Conservation (phyloP, 2,797 vertebrate species). For the Podargus strigoides region DNA sequence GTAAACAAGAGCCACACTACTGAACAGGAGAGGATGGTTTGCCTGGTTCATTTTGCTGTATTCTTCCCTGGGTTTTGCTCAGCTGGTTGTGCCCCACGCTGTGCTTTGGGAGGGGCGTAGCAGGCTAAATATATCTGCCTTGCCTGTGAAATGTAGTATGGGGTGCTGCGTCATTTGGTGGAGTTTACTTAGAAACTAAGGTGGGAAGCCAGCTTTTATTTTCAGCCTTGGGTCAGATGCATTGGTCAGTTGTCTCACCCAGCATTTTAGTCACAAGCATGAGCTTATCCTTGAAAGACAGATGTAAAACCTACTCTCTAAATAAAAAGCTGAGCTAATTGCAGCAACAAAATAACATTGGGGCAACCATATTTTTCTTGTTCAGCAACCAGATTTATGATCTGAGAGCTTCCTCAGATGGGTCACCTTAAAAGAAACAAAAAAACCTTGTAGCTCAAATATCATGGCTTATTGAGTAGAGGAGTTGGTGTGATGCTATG, state of each 20-base stretch:
- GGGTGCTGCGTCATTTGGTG: conserved; percentile 34
- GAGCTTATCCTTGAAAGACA: neutral
- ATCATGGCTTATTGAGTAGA: neutral
- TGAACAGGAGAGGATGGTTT: neutral
- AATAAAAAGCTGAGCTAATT: neutral
- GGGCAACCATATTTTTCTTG: neutral
- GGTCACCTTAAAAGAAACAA: neutral
- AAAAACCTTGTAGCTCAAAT: neutral
- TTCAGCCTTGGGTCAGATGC: conserved; percentile 43
- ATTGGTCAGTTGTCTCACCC: neutral
- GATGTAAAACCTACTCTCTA: neutral
- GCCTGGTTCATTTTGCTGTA: neutral
- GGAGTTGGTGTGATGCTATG: neutral
- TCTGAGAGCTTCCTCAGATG: neutral
- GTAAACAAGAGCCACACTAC: neutral
- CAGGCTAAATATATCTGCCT: conserved; percentile 32
- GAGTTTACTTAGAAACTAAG: conserved; percentile 55
- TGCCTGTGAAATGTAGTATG: conserved; percentile 50
- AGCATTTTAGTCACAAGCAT: neutral
- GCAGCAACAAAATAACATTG: neutral
- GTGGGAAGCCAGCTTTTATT: conserved; percentile 67
- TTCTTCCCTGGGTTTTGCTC: neutral
- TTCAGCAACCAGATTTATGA: neutral
- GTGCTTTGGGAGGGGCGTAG: neutral
- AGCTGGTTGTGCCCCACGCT: neutral